Evolutionary conservation across 2,113 vertebrate species (phyloP).

Genomic region (Myiozetetes cayanensis): DNA sequence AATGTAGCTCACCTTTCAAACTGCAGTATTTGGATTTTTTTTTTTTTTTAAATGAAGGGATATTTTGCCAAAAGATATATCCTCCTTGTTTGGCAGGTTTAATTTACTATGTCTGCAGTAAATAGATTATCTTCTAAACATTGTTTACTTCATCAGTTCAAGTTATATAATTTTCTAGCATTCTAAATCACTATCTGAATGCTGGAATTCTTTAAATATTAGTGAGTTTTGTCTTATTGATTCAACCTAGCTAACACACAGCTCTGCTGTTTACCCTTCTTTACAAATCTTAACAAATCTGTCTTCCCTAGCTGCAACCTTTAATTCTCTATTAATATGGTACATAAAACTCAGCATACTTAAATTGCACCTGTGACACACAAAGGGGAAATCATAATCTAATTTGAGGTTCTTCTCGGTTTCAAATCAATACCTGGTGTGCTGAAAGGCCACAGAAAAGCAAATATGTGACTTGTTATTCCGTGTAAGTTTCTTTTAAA

Average conservation of each 20-base stretch:
- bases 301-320: neutral
- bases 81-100: neutral
- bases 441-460: neutral
- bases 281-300: neutral
- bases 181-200: neutral
- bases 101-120: neutral
- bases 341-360: neutral
- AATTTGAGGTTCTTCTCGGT: neutral
- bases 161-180: neutral
- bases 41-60: neutral
- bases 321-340: neutral
- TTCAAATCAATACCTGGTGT: constrained; percentile 14
- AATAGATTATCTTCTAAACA: neutral
- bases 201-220: neutral
- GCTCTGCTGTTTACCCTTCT: neutral
- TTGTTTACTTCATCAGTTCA: neutral
- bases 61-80: neutral
- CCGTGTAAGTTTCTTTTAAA: neutral
- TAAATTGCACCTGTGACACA: constrained; percentile 4
- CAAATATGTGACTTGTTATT: neutral
- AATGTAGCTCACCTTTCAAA: neutral
- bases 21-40: neutral
- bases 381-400: neutral
- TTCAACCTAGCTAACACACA: neutral
- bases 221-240: neutral